Evolutionary conservation across 92 coral and sea anemone genomes (phyloP), one percentile per base, ranked within the genome.

Genomic region (Paramuricea clavata): DNA sequence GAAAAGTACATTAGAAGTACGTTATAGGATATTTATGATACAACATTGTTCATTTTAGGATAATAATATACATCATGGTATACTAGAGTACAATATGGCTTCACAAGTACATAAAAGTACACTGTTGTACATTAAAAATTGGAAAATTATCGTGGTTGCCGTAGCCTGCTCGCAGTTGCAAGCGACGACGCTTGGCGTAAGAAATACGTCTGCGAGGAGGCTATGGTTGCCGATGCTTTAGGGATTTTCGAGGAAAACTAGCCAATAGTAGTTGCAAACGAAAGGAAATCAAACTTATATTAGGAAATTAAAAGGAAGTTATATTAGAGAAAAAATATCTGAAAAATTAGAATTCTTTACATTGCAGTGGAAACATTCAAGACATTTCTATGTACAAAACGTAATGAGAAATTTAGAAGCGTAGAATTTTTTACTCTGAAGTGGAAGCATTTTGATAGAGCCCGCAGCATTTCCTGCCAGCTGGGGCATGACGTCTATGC

Each of bases 401-500:
- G n/a, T 23, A 17, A 5, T 56, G 15, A n/a, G 26, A 56, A 56
- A n/a, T 56, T 56, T 56, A 8, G 26, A 16, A 3, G 21, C 21
- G 6, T 22, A 13, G 68, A 60, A 26, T 11, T 25, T 60, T 21
- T 57, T 57, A 8, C 28, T 60, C 39, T 13, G 72, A 65, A 65
- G 39, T 31, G 72, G 72, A 28, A 65, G 36, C 72, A 65, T 16
- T 1, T 3, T 12, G 11, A n/a, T n/a, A 13, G 41, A 65, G 72
- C 72, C 72, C 12, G 19, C 12, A 65, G 41, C 7, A 19, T 6
- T 0, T 21, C 4, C 11, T 13, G 72, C 28, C 72, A 65, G 35
- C 39, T 5, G 72, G 27, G 27, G 17, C 0, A 54, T 21, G 27
- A 54, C 19, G 31, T 65, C 19, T 62, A 78, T 79, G 84, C 84